phyloP scores from a whole-genome alignment of 2,888 invertebrate species.

The Celastrina argiolus region DNA sequence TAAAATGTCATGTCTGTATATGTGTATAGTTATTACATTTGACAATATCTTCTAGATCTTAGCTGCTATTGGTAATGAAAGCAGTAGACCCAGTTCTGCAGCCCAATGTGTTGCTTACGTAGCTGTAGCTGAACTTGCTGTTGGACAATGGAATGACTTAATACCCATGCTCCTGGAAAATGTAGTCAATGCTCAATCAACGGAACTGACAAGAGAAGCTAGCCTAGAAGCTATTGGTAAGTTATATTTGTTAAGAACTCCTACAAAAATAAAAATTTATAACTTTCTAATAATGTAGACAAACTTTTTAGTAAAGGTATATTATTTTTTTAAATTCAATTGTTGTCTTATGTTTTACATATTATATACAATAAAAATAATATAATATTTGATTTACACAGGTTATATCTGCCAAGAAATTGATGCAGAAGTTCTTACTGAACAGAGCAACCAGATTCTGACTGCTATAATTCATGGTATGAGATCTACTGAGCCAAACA shows the following conservation, averaged over 20 bases:
- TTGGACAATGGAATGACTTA: constrained; percentile 94
- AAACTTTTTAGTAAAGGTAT: no score
- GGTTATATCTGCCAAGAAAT: constrained; percentile 98
- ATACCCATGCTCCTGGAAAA: constrained; percentile 92
- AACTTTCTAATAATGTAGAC: not conserved
- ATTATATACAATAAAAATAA: not conserved
- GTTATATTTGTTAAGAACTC: constrained; percentile 24
- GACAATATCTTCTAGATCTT: constrained; percentile 83
- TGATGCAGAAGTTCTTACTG: constrained; percentile 92
- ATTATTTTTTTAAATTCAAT: no score
- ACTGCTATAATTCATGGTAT: constrained; percentile 99
- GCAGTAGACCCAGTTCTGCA: constrained; percentile 95
- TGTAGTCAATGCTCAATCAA: constrained; percentile 90
- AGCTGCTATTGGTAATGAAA: constrained; percentile 96
- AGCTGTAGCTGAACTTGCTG: constrained; percentile 96
- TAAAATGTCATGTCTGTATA: not conserved
- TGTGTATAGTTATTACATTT: constrained; percentile 13
- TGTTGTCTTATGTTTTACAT: no score
- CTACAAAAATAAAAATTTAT: not conserved
- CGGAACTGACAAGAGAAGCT: constrained; percentile 97
- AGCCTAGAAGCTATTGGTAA: constrained; percentile 97
- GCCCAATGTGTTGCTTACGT: constrained; percentile 99
- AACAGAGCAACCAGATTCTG: constrained; percentile 96
- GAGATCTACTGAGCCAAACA: constrained; percentile 95
- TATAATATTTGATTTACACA: constrained; percentile 38